Percentiles rank a stretch among this genome's conserved stretches.
Evolutionary conservation across 2,113 vertebrate species (phyloP).

Genomic region (Mirounga angustirostris): DNA sequence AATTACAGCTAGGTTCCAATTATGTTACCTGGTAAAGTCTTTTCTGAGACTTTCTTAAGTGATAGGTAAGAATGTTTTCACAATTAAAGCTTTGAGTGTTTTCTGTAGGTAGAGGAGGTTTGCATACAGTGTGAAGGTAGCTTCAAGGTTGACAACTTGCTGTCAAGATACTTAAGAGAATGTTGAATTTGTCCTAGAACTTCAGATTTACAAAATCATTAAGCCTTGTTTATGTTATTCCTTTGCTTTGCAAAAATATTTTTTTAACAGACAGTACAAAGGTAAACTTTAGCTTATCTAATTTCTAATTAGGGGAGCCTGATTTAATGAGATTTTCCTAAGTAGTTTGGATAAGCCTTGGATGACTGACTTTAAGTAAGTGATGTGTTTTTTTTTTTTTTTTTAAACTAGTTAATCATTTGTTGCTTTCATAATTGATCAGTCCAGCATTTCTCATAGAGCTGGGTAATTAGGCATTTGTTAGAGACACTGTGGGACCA

Average conservation of each 20-base stretch:
- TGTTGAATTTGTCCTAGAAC: not conserved
- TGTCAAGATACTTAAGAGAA: constrained; percentile 48
- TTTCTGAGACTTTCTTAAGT: constrained; percentile 57
- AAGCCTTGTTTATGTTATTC: constrained; percentile 72
- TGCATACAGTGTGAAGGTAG: constrained; percentile 10
- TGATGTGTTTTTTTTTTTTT: not conserved
- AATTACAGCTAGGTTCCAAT: constrained; percentile 65
- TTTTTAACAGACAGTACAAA: constrained; percentile 72
- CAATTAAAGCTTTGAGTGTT: constrained; percentile 50
- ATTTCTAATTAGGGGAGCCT: constrained; percentile 77
- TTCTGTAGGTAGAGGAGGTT: constrained; percentile 64
- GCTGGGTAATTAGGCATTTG: constrained; percentile 65
- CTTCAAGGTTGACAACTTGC: constrained; percentile 63
- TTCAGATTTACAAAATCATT: constrained; percentile 69
- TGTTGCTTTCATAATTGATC: constrained; percentile 75
- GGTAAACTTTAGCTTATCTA: constrained; percentile 76
- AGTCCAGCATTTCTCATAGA: constrained; percentile 49
- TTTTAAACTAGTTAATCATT: constrained; percentile 73
- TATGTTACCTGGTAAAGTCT: constrained; percentile 59
- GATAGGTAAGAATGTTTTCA: constrained; percentile 60
- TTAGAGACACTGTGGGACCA: constrained; percentile 31
- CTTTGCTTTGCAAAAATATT: constrained; percentile 63
- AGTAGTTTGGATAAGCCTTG: constrained; percentile 75
- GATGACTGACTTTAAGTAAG: constrained; percentile 78
- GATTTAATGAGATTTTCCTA: constrained; percentile 81